Evolutionary conservation across 2,113 vertebrate species (phyloP).

Genomic region (Tragelaphus scriptus): DNA sequence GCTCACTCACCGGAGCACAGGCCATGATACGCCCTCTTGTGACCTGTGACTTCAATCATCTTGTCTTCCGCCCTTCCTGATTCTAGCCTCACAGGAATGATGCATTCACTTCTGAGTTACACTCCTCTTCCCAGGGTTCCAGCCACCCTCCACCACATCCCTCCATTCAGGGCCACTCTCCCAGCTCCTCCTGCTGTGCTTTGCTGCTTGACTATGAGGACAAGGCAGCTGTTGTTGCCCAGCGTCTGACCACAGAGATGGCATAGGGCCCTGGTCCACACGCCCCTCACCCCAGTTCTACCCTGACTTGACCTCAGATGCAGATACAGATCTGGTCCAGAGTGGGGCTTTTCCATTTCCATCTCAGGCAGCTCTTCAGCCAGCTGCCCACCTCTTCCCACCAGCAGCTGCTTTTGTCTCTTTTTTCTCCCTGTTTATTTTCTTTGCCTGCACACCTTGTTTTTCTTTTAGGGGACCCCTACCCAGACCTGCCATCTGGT

Average conservation of each 20-base stretch:
- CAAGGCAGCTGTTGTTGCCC: neutral
- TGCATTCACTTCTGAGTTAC: fast-evolving
- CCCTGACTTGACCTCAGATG: neutral
- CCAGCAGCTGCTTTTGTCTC: neutral
- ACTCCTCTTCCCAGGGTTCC: neutral
- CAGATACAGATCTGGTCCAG: neutral
- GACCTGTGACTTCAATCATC: neutral
- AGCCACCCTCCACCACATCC: neutral
- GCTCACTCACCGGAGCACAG: neutral
- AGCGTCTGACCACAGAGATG: neutral
- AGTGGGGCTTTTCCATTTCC: neutral
- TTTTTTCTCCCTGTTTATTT: slow-evolving; percentile 23
- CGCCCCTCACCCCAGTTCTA: neutral
- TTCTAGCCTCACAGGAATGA: neutral
- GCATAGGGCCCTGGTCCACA: neutral
- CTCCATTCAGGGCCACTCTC: neutral
- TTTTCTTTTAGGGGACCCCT: slow-evolving; percentile 53
- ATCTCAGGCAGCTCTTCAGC: neutral
- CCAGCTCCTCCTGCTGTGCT: neutral
- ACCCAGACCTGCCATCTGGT: slow-evolving; percentile 71
- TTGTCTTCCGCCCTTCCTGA: neutral
- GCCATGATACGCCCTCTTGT: neutral
- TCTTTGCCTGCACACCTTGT: slow-evolving; percentile 37
- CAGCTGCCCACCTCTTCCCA: neutral
- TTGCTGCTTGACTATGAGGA: neutral